Base-by-base conservation (phyloP, 2,113 vertebrate species). In the Tamias sibiricus region DNA sequence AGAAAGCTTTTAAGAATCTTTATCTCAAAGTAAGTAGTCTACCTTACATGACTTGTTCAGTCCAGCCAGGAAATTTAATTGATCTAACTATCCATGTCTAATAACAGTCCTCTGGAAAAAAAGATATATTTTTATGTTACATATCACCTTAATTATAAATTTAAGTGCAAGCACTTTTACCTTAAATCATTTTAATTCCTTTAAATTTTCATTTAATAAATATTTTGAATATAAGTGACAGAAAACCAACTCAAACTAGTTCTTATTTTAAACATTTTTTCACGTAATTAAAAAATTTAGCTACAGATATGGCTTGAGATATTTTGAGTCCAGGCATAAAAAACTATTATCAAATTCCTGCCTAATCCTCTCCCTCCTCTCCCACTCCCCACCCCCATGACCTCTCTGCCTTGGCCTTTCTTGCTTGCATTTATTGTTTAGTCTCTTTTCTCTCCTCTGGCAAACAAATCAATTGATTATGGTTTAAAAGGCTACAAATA, bases 131-230 rank as follows among this genome's bases (percentile, higher is more conserved):
- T 32, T 32, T 76, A 76, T 76, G 17, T 76, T 47, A 17, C 42
- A 10, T 76, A 19, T 32, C 10, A 44, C 47, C 2, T 85, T 79
- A 80, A 87, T 88, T 91, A 77, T 80, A 92, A 62, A 59, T 74
- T 59, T 80, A 81, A 91, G 13, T 64, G 3, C 14, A 85, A 59
- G 13, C 16, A 81, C 44, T 80, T 81, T 85, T 32, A 75, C 42
- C 17, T 88, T 82, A 68, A 88, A 69, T 91, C 42, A 42, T 93
- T 79, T n/a, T 69, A 82, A 87, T 47, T 96, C 26, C 47, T 47
- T 54, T 22, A 88, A 76, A 52, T 57, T 86, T 77, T 64, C 40
- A 54, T 91, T 83, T 40, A 93, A 54, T 24, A 86, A 91, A 86
- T 79, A 81, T 74, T 37, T 52, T 14, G 8, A 32, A 1, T 62